Evolutionary conservation across 2,797 vertebrate genomes (phyloP).

Genomic region (Momotus momota): DNA sequence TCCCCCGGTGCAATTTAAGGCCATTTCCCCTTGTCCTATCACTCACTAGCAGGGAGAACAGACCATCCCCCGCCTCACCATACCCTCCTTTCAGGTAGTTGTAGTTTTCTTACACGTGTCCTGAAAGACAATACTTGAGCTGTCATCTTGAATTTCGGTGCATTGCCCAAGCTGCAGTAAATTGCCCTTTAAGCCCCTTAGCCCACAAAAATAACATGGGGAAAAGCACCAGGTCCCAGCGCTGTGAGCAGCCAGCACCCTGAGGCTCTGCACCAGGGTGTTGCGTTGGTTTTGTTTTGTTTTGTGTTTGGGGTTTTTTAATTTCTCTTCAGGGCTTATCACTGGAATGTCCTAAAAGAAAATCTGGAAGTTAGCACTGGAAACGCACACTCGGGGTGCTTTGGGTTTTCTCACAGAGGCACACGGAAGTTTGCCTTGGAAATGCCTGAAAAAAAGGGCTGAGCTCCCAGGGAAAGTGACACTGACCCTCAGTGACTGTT

Average conservation of each 20-base stretch:
- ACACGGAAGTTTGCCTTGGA: too few species aligned
- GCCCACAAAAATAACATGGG: rapidly evolving
- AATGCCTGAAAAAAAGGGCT: background rate
- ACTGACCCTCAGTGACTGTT: rapidly evolving
- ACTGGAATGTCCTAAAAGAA: too few species aligned
- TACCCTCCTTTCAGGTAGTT: too few species aligned
- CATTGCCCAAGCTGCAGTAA: background rate
- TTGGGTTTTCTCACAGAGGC: background rate
- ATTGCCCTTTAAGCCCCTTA: too few species aligned
- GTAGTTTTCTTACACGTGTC: too few species aligned
- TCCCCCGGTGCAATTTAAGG: too few species aligned
- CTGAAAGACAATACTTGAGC: rapidly evolving
- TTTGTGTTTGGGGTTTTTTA: background rate
- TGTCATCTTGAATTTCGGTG: background rate
- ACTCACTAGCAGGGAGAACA: too few species aligned
- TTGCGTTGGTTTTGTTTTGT: too few species aligned
- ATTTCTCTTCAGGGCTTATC: background rate
- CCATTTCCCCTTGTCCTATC: too few species aligned
- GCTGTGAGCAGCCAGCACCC: rapidly evolving
- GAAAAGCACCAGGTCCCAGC: rapidly evolving
- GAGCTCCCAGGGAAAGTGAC: rapidly evolving
- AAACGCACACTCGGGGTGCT: rapidly evolving
- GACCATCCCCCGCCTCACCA: too few species aligned
- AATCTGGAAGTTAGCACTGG: background rate
- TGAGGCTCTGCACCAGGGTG: too few species aligned